A percentile compares a stretch with the other conserved stretches of the same genome.
Conservation (phyloP, 2,113 vertebrate genomes). For the Dascyllus trimaculatus region DNA sequence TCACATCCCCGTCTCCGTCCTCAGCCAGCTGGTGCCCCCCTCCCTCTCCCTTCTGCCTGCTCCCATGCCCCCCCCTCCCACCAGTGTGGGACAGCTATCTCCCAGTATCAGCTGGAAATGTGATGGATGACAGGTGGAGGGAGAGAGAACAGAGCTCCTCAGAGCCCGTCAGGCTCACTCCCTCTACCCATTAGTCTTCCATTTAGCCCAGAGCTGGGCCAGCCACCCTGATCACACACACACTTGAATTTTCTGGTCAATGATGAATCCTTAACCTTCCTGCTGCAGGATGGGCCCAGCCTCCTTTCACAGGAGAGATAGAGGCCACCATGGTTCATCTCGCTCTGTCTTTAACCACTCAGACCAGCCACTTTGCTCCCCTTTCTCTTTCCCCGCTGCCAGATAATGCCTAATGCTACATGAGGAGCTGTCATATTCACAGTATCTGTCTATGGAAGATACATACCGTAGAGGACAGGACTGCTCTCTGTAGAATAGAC, state of each 20-base stretch:
- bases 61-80: conserved; percentile 26
- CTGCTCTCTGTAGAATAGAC: conserved; percentile 16
- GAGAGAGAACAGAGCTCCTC: conserved; percentile 77
- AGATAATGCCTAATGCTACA: conserved; percentile 53
- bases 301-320: conserved; percentile 57
- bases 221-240: conserved; percentile 75
- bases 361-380: conserved; percentile 56
- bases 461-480: conserved; percentile 26
- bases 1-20: conserved; percentile 38
- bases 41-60: conserved; percentile 11
- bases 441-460: conserved; percentile 42
- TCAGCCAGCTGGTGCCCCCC: conserved; percentile 32
- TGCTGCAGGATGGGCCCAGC: conserved; percentile 52
- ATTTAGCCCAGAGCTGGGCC: conserved; percentile 72
- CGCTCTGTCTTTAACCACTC: conserved; percentile 65
- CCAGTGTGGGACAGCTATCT: conserved; percentile 77
- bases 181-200: conserved; percentile 80
- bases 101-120: conserved; percentile 75
- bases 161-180: conserved; percentile 80
- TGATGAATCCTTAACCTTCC: conserved; percentile 69
- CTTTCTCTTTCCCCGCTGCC: conserved; percentile 52
- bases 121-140: conserved; percentile 80
- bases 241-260: conserved; percentile 77
- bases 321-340: conserved; percentile 66
- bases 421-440: conserved; percentile 58